Base-by-base conservation (phyloP, 2,797 vertebrate species). In the Coregonus sp. region DNA sequence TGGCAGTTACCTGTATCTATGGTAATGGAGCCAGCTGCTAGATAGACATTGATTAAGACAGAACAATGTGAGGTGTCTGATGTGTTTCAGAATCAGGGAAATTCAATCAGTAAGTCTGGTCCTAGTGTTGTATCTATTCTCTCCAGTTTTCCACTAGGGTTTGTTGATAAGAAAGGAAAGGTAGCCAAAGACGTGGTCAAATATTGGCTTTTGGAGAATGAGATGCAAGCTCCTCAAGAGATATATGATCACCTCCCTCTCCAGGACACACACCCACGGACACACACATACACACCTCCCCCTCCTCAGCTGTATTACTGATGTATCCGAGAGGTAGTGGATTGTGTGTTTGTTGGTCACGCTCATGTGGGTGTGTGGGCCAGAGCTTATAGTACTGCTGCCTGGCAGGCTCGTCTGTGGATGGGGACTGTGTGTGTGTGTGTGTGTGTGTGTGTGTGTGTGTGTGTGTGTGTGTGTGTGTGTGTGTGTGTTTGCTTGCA, bases 181-280 rank as follows among this genome's bases (percentile, higher is more conserved):
- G 35, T 14, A 37, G 29, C 40, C 40, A 47, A 47, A 9, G 40
- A 47, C 2, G 9, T 71, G 25, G 72, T 79, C 75, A 83, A 73
- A 85, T 79, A 79, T 83, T 84, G 63, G 16, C 70, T 80, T 80
- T 78, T 73, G 73, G 71, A 72, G 63, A 81, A 78, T 79, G 75
- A 79, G 78, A 80, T 40, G 7, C 79, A 16, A 52, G 54, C 16
- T 75, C 77, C 77, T n/a, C 16, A 14, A 70, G 68, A 69, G 18
- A 35, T 40, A 18, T 35, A n/a, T 47, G 68, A 47, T n/a, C 68
- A 20, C 33, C 68, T 70, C 16, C 33, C 18, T 16, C 37, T n/a
- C 50, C 18, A 33, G 33, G 66, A 35, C 33, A 61, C 72, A 40
- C 72, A 20, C 50, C 1, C 70, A 51, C 50, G 15, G n/a, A 29